A percentile compares a stretch with the other conserved stretches of the same genome.
Evolutionary conservation across 2,888 invertebrate genomes (phyloP).

Genomic region (Magallana nippona): DNA sequence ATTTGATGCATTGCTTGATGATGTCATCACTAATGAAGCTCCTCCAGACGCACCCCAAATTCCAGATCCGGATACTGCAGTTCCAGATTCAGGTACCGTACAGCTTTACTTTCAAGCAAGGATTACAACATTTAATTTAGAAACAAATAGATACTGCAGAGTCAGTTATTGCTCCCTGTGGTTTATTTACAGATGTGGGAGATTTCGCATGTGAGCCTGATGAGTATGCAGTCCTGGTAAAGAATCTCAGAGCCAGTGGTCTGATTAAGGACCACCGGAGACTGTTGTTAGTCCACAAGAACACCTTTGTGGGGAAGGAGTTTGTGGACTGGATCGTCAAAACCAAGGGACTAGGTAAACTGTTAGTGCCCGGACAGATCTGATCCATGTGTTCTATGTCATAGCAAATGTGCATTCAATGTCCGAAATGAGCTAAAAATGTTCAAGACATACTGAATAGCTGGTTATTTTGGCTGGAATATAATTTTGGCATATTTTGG

Average conservation of each 20-base stretch:
- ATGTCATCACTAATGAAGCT: slow-evolving; percentile 67
- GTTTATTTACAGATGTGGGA: slow-evolving; percentile 58
- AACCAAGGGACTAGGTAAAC: slow-evolving; percentile 77
- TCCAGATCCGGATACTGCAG: slow-evolving; percentile 74
- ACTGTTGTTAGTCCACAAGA: slow-evolving; percentile 70
- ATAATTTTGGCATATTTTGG: too few species aligned
- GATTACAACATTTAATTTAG: too few species aligned
- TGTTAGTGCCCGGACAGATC: slow-evolving; percentile 8
- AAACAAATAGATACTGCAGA: too few species aligned
- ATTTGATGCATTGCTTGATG: slow-evolving; percentile 68
- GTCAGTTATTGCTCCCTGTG: too few species aligned
- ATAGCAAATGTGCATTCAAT: background rate
- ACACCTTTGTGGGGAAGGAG: slow-evolving; percentile 79
- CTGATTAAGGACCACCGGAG: slow-evolving; percentile 77
- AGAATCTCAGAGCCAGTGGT: slow-evolving; percentile 77
- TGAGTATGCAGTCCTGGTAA: slow-evolving; percentile 76
- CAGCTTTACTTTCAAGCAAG: background rate
- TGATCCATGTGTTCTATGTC: too few species aligned
- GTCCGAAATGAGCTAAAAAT: background rate
- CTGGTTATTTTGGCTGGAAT: too few species aligned
- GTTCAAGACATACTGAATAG: too few species aligned
- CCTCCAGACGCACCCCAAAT: slow-evolving; percentile 70
- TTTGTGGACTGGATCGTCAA: slow-evolving; percentile 80
- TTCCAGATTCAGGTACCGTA: slow-evolving; percentile 67
- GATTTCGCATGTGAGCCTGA: slow-evolving; percentile 77